Base-by-base conservation (phyloP, 2,797 vertebrate genomes). In the Anguilla obscura region DNA sequence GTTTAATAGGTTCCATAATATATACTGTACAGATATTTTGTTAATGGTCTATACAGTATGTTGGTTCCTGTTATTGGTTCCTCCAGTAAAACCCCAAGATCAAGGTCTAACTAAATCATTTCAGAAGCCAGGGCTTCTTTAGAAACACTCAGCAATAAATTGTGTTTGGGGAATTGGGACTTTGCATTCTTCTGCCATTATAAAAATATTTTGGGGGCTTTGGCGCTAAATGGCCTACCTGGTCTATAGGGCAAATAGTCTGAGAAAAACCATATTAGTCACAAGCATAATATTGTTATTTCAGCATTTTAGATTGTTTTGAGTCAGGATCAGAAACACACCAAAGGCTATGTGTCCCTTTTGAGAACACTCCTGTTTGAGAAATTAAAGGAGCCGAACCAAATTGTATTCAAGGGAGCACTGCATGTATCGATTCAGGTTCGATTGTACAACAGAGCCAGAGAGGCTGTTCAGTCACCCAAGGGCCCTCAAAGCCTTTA, bases 271-370 rank as follows among this genome's bases (percentile, higher is more conserved):
- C 66, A 30, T 27, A 27, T 27, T 71, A 71, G n/a, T 27, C 66
- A 71, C 21, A 9, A 71, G 69, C 69, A 30, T 69, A 69, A n/a
- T 71, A 33, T 33, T 71, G 69, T 71, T 30, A 71, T 30, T 71
- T 71, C 69, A 71, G 69, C 69, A 30, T 30, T 71, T 71, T 71
- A 33, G 27, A 27, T 71, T 71, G 69, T 71, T 71, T 71, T 9
- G 69, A 71, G 27, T 71, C 69, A 71, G 27, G 69, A 33, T 71
- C n/a, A 30, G 69, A 71, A 71, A 33, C 69, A 71, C 69, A 71
- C 69, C 69, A 71, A 71, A 71, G 69, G 69, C 69, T 33, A 71
- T 30, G n/a, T 71, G 69, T 27, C 27, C 69, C 69, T 71, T 71
- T 71, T 30, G n/a, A 71, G 27, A 12, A 71, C 27, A 18, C 33